Percentiles rank a stretch among this genome's conserved stretches.
These are phyloP conservation scores for Drosophila nr. fundita DNA, from an alignment of 2,888 invertebrate species.

Conservation along the genomic window DNA sequence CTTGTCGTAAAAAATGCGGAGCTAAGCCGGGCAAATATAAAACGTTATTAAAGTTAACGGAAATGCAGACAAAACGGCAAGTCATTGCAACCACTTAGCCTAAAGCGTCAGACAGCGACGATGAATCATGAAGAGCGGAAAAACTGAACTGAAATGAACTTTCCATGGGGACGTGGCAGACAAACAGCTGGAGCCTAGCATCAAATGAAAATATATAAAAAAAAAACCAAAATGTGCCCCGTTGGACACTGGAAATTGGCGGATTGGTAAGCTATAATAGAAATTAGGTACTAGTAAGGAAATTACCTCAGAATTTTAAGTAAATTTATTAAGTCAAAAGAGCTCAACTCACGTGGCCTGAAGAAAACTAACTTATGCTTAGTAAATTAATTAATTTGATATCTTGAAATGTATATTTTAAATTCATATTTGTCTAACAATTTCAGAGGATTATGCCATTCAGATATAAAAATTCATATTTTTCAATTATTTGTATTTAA, in stretches of 20 bases:
- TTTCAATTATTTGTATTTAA: not conserved
- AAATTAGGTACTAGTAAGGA: not conserved
- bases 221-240: constrained; percentile 3
- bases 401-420: not conserved
- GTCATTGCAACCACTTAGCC: constrained; percentile 70
- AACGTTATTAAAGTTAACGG: constrained; percentile 74
- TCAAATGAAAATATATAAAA: constrained; percentile 22
- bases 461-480: not conserved
- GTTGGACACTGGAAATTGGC: constrained; percentile 24
- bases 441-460: not conserved
- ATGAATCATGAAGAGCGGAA: constrained; percentile 6
- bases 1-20: constrained; percentile 18
- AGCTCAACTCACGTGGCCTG: not conserved
- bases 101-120: constrained; percentile 59
- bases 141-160: constrained; percentile 56
- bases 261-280: constrained; percentile 15
- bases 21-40: constrained; percentile 46
- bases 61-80: constrained; percentile 78
- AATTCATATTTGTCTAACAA: not conserved
- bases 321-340: not conserved
- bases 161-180: constrained; percentile 19
- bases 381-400: not conserved
- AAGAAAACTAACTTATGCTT: not conserved
- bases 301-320: constrained; percentile 29
- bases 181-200: constrained; percentile 3